Conservation (phyloP, 2,797 vertebrate genomes). For the Leptodactylus fallax region DNA sequence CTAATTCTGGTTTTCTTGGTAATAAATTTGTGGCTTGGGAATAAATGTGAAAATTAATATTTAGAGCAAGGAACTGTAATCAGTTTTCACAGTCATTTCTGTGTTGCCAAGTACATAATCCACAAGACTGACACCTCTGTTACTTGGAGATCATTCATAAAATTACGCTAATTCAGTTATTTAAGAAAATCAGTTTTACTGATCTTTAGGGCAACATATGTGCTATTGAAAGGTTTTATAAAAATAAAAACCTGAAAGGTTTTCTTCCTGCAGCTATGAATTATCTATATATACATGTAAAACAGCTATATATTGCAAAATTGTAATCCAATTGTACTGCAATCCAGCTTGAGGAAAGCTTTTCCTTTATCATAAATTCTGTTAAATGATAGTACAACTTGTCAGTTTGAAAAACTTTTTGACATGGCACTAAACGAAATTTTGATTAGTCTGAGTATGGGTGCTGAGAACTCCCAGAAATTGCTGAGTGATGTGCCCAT, state of each 20-base stretch:
- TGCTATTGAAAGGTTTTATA: background rate
- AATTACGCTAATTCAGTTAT: background rate
- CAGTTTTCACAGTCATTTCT: slow-evolving; percentile 4
- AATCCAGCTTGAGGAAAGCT: too few relatives aligned
- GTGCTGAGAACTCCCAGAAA: too few relatives aligned
- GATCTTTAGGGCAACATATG: slow-evolving; percentile 3
- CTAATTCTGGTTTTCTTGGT: slow-evolving; percentile 31
- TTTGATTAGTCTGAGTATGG: too few relatives aligned
- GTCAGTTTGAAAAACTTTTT: too few relatives aligned
- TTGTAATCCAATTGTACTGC: too few relatives aligned
- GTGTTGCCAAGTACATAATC: slow-evolving; percentile 7
- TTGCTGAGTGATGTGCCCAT: too few relatives aligned
- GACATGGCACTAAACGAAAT: too few relatives aligned
- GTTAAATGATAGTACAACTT: too few relatives aligned
- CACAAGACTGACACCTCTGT: slow-evolving; percentile 6
- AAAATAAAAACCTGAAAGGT: background rate
- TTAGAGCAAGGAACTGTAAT: slow-evolving; percentile 1
- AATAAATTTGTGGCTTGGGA: slow-evolving; percentile 20
- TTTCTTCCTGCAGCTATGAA: background rate
- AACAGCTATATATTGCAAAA: too few relatives aligned
- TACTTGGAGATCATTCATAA: slow-evolving; percentile 7
- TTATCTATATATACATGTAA: too few relatives aligned
- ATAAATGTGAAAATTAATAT: slow-evolving; percentile 26
- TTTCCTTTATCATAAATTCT: too few relatives aligned
- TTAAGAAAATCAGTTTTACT: slow-evolving; percentile 1